Conservation (phyloP, 2,888 invertebrate genomes). For the Polyploca ridens region DNA sequence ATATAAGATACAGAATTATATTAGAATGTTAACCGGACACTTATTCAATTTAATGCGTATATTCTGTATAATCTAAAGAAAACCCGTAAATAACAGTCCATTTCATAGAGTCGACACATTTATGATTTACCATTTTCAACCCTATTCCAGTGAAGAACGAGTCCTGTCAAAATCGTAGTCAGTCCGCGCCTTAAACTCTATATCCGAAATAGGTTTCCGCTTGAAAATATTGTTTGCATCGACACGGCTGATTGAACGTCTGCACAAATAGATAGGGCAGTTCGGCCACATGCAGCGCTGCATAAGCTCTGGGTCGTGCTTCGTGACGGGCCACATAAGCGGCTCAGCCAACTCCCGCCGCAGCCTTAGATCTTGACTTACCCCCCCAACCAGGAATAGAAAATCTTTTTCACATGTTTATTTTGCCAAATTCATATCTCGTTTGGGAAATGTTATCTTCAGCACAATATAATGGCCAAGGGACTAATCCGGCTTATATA, state of each 20-base stretch:
- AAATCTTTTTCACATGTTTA: neutral
- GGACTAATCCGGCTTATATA: neutral
- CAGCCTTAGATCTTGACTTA: conserved; percentile 23
- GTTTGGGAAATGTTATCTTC: neutral
- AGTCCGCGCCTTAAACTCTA: conserved; percentile 3
- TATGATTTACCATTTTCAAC: no score
- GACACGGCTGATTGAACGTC: conserved; percentile 52
- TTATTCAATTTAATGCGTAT: no score
- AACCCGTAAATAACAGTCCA: no score
- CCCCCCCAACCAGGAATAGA: conserved; percentile 1
- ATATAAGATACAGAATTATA: no score
- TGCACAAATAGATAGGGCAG: conserved; percentile 69
- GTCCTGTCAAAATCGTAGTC: no score
- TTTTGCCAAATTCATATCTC: neutral
- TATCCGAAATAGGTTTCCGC: conserved; percentile 27
- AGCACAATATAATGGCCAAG: neutral
- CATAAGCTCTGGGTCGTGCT: conserved; percentile 51
- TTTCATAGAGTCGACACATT: no score
- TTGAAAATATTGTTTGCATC: conserved; percentile 41
- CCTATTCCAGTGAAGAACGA: no score
- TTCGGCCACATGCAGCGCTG: conserved; percentile 36
- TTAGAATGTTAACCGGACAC: no score
- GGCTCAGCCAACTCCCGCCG: conserved; percentile 52
- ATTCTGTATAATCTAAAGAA: no score
- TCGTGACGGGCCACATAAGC: conserved; percentile 61